Percentiles rank a stretch among this genome's conserved stretches.
phyloP scores from a whole-genome alignment of 2,888 invertebrate genomes.

The Germaria angustata region DNA sequence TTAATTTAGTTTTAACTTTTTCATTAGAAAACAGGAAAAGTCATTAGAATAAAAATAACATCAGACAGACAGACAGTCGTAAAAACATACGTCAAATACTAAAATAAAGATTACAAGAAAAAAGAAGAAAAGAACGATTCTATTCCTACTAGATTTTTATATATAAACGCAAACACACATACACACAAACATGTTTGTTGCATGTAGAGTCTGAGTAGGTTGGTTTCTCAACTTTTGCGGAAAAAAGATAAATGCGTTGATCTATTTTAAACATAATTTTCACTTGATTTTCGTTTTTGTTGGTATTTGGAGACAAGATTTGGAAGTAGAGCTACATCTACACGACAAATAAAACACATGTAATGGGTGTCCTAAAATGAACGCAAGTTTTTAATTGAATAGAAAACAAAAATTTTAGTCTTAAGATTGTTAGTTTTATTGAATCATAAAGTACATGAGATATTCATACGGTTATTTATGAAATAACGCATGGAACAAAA shows the following conservation, averaged over 20 bases:
- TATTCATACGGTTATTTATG: no score
- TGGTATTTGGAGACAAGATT: constrained; percentile 54
- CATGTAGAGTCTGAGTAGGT: constrained; percentile 29
- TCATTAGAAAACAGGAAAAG: constrained; percentile 65
- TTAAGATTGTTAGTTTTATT: no score
- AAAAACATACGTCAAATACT: background rate
- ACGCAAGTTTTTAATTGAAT: no score
- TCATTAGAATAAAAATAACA: constrained; percentile 56
- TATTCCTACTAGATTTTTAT: no score
- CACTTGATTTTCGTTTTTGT: constrained; percentile 39
- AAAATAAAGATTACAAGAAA: constrained; percentile 35
- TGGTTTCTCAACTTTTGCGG: constrained; percentile 42
- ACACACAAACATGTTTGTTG: background rate
- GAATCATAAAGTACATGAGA: no score
- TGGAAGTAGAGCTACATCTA: background rate
- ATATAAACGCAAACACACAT: background rate
- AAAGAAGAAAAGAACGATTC: constrained; percentile 22
- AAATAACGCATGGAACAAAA: no score
- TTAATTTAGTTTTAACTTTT: no score
- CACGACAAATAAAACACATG: background rate
- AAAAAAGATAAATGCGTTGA: constrained; percentile 46
- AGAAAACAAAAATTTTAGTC: no score
- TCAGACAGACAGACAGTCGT: background rate
- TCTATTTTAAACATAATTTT: constrained; percentile 60
- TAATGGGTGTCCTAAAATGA: no score